A percentile compares a stretch with the other conserved stretches of the same genome.
Conservation (phyloP, 1,140 invertebrate species). For the Periplaneta americana region DNA sequence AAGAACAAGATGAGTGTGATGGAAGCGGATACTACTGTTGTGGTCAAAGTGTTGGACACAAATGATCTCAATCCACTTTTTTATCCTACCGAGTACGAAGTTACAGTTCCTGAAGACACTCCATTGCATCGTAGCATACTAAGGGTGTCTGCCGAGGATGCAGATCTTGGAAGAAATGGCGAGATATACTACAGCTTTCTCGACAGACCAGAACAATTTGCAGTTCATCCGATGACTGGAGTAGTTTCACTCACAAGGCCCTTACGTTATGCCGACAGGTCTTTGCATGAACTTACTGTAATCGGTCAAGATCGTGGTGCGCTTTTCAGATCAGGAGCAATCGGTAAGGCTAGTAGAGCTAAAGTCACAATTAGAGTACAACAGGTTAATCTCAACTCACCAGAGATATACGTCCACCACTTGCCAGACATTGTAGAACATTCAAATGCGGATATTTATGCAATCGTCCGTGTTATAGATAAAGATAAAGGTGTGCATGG, state of each 20-base stretch:
- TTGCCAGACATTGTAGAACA: slow-evolving; percentile 79
- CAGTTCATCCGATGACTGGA: slow-evolving; percentile 88
- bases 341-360: slow-evolving; percentile 58
- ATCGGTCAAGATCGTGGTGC: slow-evolving; percentile 78
- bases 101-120: slow-evolving; percentile 83
- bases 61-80: slow-evolving; percentile 93
- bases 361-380: slow-evolving; percentile 70
- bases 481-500: slow-evolving; percentile 79
- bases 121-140: slow-evolving; percentile 73
- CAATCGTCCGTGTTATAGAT: slow-evolving; percentile 81
- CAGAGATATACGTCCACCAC: slow-evolving; percentile 73
- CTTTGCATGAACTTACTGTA: slow-evolving; percentile 69
- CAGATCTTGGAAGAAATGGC: slow-evolving; percentile 88
- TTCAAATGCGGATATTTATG: slow-evolving; percentile 81
- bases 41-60: slow-evolving; percentile 77
- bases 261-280: slow-evolving; percentile 60
- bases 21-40: slow-evolving; percentile 68
- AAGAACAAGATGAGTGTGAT: slow-evolving; percentile 45
- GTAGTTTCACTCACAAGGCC: slow-evolving; percentile 78
- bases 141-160: slow-evolving; percentile 82
- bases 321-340: slow-evolving; percentile 46
- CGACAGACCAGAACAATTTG: slow-evolving; percentile 77
- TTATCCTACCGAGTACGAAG: slow-evolving; percentile 79
- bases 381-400: slow-evolving; percentile 81
- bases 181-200: slow-evolving; percentile 94